phyloP scores from a whole-genome alignment of 1,140 invertebrate genomes.

The Brachionus calyciflorus region DNA sequence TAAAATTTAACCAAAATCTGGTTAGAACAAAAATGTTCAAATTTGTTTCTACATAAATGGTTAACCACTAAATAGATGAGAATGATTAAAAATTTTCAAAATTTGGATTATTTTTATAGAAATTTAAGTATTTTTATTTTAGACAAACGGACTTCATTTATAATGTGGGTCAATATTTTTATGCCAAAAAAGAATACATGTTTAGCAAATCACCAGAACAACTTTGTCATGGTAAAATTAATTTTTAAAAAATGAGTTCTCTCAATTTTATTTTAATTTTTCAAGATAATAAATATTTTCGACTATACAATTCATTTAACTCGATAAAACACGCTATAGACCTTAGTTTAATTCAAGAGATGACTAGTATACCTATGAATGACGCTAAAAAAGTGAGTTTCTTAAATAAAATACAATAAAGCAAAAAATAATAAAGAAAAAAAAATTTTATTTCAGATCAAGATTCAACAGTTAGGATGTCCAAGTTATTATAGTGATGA shows the following conservation, averaged over 20 bases:
- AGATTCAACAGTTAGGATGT: conserved; percentile 28
- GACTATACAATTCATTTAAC: conserved; percentile 35
- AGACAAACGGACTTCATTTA: conserved; percentile 30
- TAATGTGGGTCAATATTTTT: background rate
- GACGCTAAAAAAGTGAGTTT: conserved; percentile 10
- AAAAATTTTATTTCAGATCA: background rate
- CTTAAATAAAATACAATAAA: background rate
- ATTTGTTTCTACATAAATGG: too few relatives aligned
- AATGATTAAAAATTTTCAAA: too few relatives aligned
- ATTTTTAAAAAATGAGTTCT: background rate
- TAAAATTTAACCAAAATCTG: too few relatives aligned
- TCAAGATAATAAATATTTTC: conserved; percentile 23
- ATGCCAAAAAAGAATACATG: background rate
- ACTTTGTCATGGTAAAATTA: background rate
- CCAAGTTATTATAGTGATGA: conserved; percentile 20
- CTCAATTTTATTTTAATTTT: background rate
- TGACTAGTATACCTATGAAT: conserved; percentile 20
- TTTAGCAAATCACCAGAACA: conserved; percentile 25
- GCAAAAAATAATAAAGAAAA: background rate
- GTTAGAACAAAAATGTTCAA: too few relatives aligned
- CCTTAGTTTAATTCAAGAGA: conserved; percentile 37
- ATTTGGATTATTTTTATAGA: too few relatives aligned
- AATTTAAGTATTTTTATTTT: background rate
- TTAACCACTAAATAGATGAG: too few relatives aligned
- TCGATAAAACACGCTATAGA: conserved; percentile 39